Percentiles rank a stretch among this genome's conserved stretches.
Evolutionary conservation across 2,797 vertebrate species (phyloP).

Genomic region (Jordanella pulchra): DNA sequence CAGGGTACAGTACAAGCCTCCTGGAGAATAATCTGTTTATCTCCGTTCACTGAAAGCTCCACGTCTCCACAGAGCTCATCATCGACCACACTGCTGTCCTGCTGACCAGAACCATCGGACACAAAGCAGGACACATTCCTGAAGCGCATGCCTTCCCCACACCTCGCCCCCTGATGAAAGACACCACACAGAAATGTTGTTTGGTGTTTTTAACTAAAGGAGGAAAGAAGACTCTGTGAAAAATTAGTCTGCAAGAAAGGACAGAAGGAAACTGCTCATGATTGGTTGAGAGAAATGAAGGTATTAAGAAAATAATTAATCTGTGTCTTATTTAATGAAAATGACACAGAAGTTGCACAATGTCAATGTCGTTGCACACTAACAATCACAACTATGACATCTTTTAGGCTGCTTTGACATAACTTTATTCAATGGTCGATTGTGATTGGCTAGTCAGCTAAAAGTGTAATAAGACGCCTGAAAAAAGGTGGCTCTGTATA

Average conservation of each 20-base stretch:
- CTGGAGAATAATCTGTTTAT: slow-evolving; percentile 83
- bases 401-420: no score
- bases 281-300: neutral
- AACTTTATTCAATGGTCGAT: no score
- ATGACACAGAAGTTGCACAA: neutral
- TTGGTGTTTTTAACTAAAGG: neutral
- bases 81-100: slow-evolving; percentile 85
- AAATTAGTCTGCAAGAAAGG: neutral
- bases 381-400: no score
- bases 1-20: slow-evolving; percentile 91
- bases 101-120: slow-evolving; percentile 84
- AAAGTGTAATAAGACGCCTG: no score
- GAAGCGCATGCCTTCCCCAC: slow-evolving; percentile 88
- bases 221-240: neutral
- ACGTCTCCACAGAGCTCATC: slow-evolving; percentile 90
- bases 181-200: neutral
- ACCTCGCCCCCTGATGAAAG: slow-evolving; percentile 85
- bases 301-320: neutral
- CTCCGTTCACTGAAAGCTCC: slow-evolving; percentile 86
- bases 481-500: no score
- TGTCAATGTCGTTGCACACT: no score
- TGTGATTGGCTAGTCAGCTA: no score
- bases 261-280: neutral
- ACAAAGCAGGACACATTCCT: slow-evolving; percentile 95
- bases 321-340: neutral